Conservation (phyloP, 2,113 vertebrate species). For the Saguinus midas region DNA sequence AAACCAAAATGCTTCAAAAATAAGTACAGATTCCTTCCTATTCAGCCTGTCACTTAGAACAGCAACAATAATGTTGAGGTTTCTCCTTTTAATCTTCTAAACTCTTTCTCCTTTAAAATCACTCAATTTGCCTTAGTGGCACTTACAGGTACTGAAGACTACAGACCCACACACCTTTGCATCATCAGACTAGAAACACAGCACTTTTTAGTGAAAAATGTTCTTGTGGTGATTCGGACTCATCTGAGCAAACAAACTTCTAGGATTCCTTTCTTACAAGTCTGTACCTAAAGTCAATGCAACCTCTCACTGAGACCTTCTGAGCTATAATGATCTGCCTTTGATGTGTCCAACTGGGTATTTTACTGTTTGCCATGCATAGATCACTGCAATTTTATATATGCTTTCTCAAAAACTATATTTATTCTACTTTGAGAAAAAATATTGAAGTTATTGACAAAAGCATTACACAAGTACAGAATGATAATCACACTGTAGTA, state of each 20-base stretch:
- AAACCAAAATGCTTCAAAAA: slow-evolving; percentile 5
- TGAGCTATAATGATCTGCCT: background rate
- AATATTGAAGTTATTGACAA: background rate
- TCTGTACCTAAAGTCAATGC: background rate
- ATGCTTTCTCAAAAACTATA: slow-evolving; percentile 14
- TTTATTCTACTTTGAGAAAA: slow-evolving; percentile 26
- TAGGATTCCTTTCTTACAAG: background rate
- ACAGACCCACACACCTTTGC: background rate
- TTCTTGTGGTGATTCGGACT: background rate
- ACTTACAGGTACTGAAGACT: background rate
- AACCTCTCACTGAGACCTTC: background rate
- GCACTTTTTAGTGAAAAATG: background rate
- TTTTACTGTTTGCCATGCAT: background rate
- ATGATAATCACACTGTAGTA: background rate
- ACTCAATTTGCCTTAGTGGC: background rate
- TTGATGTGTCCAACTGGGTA: background rate
- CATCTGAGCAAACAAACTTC: background rate
- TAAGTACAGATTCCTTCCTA: slow-evolving; percentile 24
- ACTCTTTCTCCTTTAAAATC: background rate
- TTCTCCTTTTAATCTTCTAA: background rate
- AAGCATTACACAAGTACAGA: background rate
- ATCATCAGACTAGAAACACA: background rate
- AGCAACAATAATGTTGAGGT: background rate
- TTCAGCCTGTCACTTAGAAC: background rate
- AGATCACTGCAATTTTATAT: background rate